These are phyloP conservation scores for Brienomyrus longianalis DNA, from an alignment of 2,113 vertebrate species.

Conservation along the genomic window DNA sequence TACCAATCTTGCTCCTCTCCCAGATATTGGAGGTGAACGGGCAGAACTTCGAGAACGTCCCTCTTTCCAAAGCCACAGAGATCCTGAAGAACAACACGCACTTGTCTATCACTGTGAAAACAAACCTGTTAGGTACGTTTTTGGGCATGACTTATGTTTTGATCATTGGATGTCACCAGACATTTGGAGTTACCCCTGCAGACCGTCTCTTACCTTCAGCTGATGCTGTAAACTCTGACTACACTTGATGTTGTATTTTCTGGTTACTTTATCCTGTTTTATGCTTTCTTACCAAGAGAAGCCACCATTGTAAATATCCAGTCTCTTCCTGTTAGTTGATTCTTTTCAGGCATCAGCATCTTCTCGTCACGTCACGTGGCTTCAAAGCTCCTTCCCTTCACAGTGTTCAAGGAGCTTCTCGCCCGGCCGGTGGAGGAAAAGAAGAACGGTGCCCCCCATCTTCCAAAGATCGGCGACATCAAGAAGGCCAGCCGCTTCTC, in stretches of 20 bases:
- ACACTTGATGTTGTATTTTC: neutral
- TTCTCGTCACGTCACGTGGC: neutral
- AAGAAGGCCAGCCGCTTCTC: slow-evolving; percentile 95
- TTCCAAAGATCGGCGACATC: slow-evolving; percentile 96
- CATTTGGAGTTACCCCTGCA: neutral
- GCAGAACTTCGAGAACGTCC: slow-evolving; percentile 98
- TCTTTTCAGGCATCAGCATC: neutral
- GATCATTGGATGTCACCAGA: neutral
- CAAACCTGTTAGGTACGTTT: slow-evolving; percentile 84
- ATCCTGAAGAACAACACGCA: slow-evolving; percentile 98
- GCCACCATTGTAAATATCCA: neutral
- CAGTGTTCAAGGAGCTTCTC: slow-evolving; percentile 95
- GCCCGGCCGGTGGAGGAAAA: slow-evolving; percentile 84
- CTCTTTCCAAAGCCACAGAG: slow-evolving; percentile 93
- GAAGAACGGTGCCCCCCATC: slow-evolving; percentile 88
- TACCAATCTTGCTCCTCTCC: slow-evolving; percentile 30
- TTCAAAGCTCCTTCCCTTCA: neutral
- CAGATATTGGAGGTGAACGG: slow-evolving; percentile 98
- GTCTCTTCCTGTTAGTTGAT: neutral
- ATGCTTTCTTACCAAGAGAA: neutral
- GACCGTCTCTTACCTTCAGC: neutral
- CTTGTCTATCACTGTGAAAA: slow-evolving; percentile 99
- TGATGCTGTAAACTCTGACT: neutral
- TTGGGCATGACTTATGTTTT: slow-evolving; percentile 25
- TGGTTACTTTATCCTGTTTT: neutral